Percentiles rank a stretch among this genome's conserved stretches.
Conservation (phyloP, 2,113 vertebrate species). For the Callocephalon fimbriatum region DNA sequence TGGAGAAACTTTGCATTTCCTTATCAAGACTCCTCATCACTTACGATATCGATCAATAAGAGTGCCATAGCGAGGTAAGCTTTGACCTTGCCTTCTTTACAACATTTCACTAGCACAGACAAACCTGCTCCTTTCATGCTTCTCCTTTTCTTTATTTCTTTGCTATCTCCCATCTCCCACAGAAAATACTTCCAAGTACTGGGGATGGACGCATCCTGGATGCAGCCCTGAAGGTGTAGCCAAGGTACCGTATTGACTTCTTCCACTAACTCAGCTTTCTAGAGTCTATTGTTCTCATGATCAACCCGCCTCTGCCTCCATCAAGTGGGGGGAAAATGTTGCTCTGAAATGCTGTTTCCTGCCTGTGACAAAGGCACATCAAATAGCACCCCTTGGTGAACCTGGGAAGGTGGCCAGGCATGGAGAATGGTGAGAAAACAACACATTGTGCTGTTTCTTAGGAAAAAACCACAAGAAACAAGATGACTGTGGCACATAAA, state of each 20-base stretch:
- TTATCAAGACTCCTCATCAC: not conserved
- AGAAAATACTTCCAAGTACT: not conserved
- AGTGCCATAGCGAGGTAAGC: not conserved
- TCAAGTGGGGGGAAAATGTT: accelerated
- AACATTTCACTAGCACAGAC: not conserved
- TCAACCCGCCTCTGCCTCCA: not conserved
- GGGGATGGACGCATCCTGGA: not conserved
- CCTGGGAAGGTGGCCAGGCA: not conserved
- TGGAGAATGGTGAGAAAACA: not conserved
- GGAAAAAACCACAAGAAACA: not conserved
- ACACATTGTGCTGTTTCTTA: not conserved
- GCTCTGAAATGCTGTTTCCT: not conserved
- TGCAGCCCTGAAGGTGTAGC: not conserved
- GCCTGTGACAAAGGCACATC: not conserved
- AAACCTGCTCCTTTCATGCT: not conserved
- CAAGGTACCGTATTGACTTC: not conserved
- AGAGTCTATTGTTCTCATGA: not conserved
- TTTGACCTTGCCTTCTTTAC: not conserved
- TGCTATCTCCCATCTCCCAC: accelerated
- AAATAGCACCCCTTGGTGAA: not conserved
- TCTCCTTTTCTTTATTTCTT: not conserved
- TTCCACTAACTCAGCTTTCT: not conserved
- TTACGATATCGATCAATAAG: not conserved
- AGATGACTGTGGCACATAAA: not conserved
- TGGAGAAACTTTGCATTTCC: not conserved